Conservation (phyloP, 2,888 invertebrate species). For the Orthosia gothica region DNA sequence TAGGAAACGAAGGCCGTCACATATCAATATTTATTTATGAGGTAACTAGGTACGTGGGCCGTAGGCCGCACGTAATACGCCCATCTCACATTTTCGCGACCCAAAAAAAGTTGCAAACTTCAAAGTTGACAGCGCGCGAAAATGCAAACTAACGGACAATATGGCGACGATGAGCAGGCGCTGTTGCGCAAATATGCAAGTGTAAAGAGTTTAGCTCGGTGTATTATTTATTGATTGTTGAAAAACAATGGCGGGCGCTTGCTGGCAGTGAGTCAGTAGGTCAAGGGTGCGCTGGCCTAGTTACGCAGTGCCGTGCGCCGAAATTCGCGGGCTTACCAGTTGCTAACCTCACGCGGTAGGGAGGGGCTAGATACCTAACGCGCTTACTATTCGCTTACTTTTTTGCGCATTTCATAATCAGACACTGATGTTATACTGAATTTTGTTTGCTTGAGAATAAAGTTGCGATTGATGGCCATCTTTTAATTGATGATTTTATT, state of each 20-base stretch:
- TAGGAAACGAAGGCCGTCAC: conserved; percentile 78
- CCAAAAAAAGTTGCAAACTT: conserved; percentile 77
- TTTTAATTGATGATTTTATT: conserved; percentile 15
- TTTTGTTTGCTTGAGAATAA: conserved; percentile 20
- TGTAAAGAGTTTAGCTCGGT: conserved; percentile 85
- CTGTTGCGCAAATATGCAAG: conserved; percentile 86
- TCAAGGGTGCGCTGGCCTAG: conserved; percentile 90
- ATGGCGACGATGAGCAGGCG: conserved; percentile 78
- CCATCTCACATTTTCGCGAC: conserved; percentile 69
- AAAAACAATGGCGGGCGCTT: conserved; percentile 90
- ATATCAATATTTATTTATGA: conserved; percentile 80
- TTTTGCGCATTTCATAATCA: conserved; percentile 57
- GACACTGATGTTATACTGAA: conserved; percentile 14
- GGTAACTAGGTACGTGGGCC: conserved; percentile 69
- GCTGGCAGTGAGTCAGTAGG: conserved; percentile 91
- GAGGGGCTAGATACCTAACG: conserved; percentile 75
- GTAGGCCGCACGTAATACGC: conserved; percentile 67
- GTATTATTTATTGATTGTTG: conserved; percentile 91
- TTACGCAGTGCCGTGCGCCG: conserved; percentile 88
- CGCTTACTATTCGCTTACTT: conserved; percentile 53
- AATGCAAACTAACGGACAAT: conserved; percentile 77
- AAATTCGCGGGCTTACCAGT: conserved; percentile 89
- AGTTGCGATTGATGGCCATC: conserved; percentile 9
- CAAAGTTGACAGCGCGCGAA: conserved; percentile 79
- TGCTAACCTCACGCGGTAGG: conserved; percentile 85